These are phyloP conservation scores for Serranus cabrilla DNA, from an alignment of 2,797 vertebrate species.

Conservation along the genomic window DNA sequence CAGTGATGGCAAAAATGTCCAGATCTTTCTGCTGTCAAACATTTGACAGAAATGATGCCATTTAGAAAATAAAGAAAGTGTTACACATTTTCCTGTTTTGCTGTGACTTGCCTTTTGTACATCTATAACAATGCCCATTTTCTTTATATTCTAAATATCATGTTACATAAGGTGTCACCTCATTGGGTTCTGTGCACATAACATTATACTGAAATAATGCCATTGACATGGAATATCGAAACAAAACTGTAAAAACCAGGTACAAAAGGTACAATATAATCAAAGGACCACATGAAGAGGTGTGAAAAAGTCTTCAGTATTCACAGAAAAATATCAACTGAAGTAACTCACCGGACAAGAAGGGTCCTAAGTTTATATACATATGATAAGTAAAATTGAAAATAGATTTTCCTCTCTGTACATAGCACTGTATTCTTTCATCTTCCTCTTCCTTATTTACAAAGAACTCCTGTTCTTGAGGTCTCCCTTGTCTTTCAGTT, in stretches of 20 bases:
- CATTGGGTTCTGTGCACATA: constrained; percentile 74
- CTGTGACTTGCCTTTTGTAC: constrained; percentile 67
- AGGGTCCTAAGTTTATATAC: constrained; percentile 99
- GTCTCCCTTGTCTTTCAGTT: constrained; percentile 71
- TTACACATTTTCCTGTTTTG: constrained; percentile 63
- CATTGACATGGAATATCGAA: constrained; percentile 88
- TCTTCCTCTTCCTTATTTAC: constrained; percentile 87
- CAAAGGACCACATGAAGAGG: constrained; percentile 90
- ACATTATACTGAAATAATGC: constrained; percentile 89
- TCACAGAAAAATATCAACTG: constrained; percentile 94
- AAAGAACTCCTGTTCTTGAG: constrained; percentile 82
- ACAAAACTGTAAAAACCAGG: constrained; percentile 88
- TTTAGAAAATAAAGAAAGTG: constrained; percentile 74
- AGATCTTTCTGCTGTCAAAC: constrained; percentile 82
- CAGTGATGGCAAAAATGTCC: constrained; percentile 79
- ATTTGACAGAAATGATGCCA: constrained; percentile 73
- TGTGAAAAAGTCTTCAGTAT: constrained; percentile 96
- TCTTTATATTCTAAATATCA: constrained; percentile 76
- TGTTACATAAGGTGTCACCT: constrained; percentile 69
- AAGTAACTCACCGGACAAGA: constrained; percentile 93
- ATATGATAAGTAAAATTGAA: constrained; percentile 99
- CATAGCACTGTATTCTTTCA: constrained; percentile 92
- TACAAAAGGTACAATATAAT: constrained; percentile 90
- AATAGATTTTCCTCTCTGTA: constrained; percentile 99
- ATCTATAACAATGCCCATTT: constrained; percentile 77